These are phyloP conservation scores for Trichonephila clavipes DNA, from an alignment of 1,140 invertebrate genomes.

Conservation along the genomic window DNA sequence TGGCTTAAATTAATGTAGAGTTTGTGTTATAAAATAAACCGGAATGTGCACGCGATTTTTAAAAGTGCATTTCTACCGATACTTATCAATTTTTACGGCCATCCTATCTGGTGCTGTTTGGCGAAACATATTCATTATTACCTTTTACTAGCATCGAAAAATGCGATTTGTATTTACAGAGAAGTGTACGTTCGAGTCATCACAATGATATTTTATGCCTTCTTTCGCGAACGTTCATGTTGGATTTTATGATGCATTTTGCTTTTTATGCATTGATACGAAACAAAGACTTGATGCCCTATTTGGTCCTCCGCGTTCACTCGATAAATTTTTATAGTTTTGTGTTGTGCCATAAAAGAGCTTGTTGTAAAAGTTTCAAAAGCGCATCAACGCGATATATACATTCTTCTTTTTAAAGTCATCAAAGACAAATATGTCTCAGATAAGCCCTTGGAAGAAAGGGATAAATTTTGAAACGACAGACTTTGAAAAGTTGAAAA, in stretches of 20 bases:
- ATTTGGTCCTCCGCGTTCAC: slow-evolving; percentile 7
- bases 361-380: slow-evolving; percentile 55
- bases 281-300: slow-evolving; percentile 37
- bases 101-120: neutral
- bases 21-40: neutral
- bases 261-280: slow-evolving; percentile 59
- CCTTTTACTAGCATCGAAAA: slow-evolving; percentile 41
- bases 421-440: slow-evolving; percentile 45
- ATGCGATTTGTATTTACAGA: slow-evolving; percentile 30
- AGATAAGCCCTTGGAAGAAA: slow-evolving; percentile 29
- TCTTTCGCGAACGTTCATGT: neutral
- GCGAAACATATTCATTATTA: slow-evolving; percentile 46
- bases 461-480: slow-evolving; percentile 32
- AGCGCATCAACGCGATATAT: neutral
- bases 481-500: neutral
- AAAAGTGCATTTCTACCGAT: neutral
- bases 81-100: slow-evolving; percentile 18
- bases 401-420: slow-evolving; percentile 46
- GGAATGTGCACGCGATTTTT: neutral
- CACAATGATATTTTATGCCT: slow-evolving; percentile 7
- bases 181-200: neutral
- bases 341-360: slow-evolving; percentile 7
- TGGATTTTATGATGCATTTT: slow-evolving; percentile 63
- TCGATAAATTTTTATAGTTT: slow-evolving; percentile 64
- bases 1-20: no score